Base-by-base conservation (phyloP, 1,140 invertebrate genomes). In the Mamestra configurata region DNA sequence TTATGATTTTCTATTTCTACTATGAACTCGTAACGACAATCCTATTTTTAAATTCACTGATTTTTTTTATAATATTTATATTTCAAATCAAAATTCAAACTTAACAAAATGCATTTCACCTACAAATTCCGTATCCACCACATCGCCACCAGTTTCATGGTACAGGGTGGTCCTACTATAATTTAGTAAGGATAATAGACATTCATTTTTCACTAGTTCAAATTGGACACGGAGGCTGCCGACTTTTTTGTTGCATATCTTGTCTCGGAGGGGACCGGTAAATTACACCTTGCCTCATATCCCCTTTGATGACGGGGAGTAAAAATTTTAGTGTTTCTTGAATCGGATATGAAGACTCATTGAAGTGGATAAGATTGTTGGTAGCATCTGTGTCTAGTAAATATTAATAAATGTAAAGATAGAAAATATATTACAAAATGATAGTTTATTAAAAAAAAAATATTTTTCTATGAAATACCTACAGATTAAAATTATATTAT, bases 141-240 rank as follows among this genome's bases (percentile, higher is more conserved):
- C 15, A 18, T 31, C 37, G 57, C 35, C 13, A 18, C 7, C n/a
- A 43, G 53, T 79, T 51, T 61, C 68, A 51, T 88, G 72, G 91
- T 92, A 92, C 66, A 79, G 88, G 88, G 78, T 75, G 64, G 57
- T 88, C 86, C 88, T 88, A 92, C 81, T 88, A 91, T 93, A 92
- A 93, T 92, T 90, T 91, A 90, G 85, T 90, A 89, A 91, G 92
- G 89, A 93, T 94, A 94, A 93, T 94, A 90, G 88, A 90, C 88
- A 90, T 93, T 89, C 92, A 93, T 93, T 93, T 93, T 93, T 92
- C 91, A 93, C 91, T 90, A 90, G 89, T 90, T 86, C 90, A 87
- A 89, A 94, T 94, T 92, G 86, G 91, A 89, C 85, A 90, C 86
- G 90, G 87, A 84, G 88, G 84, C 86, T 82, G 79, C 86, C 57